These are phyloP conservation scores for Elephantulus edwardii DNA, from an alignment of 2,113 vertebrate species.

Conservation along the genomic window DNA sequence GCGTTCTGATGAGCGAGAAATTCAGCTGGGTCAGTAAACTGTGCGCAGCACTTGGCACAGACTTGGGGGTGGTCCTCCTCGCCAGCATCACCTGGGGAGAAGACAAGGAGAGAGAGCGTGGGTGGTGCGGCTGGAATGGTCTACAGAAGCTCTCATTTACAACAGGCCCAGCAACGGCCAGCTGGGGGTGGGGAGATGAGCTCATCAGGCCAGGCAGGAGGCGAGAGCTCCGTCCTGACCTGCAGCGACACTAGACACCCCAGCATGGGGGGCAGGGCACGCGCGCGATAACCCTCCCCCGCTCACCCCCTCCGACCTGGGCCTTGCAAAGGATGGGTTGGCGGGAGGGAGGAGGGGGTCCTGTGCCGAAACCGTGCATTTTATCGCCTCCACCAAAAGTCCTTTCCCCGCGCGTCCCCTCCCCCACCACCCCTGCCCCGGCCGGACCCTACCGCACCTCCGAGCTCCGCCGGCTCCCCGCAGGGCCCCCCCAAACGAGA, in stretches of 20 bases:
- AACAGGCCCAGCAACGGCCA: conserved; percentile 1
- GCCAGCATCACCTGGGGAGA: conserved; percentile 78
- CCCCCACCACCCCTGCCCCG: conserved; percentile 23
- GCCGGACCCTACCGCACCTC: conserved; percentile 75
- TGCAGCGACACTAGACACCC: background rate
- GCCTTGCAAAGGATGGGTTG: background rate
- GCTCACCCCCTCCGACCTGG: background rate
- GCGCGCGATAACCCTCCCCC: background rate
- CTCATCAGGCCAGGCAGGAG: conserved; percentile 17
- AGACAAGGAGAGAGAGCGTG: conserved; percentile 57
- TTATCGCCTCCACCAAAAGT: background rate
- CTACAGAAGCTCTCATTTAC: conserved; percentile 25
- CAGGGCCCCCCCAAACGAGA: conserved; percentile 65
- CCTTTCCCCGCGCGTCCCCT: background rate
- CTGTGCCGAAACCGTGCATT: background rate
- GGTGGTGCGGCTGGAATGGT: conserved; percentile 24
- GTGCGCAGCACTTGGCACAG: conserved; percentile 81
- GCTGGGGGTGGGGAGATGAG: conserved; percentile 58
- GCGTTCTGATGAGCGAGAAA: conserved; percentile 78
- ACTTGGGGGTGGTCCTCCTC: conserved; percentile 79
- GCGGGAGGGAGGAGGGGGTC: background rate
- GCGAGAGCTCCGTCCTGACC: background rate
- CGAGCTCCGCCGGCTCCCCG: conserved; percentile 68
- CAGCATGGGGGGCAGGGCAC: background rate
- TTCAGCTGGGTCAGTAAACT: conserved; percentile 79